Percentiles rank a stretch among this genome's conserved stretches.
phyloP scores from a whole-genome alignment of 2,888 invertebrate genomes.

The Leptopilina myrica region DNA sequence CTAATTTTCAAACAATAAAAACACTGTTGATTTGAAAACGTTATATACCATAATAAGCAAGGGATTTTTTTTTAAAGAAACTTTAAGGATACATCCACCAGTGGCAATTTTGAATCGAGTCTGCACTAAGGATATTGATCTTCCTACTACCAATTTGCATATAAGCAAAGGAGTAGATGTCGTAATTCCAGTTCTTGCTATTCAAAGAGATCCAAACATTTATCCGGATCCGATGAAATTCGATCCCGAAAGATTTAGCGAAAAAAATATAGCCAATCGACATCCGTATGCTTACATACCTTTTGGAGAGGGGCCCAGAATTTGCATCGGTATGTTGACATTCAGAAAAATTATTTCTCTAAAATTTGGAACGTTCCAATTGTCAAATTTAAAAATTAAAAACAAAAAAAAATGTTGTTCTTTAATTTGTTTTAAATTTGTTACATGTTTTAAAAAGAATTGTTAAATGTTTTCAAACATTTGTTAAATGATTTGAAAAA shows the following conservation, averaged over 20 bases:
- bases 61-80: constrained; percentile 60
- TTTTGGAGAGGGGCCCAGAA: constrained; percentile 69
- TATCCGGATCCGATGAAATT: constrained; percentile 78
- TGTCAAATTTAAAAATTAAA: too few species aligned
- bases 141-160: constrained; percentile 60
- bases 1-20: too few species aligned
- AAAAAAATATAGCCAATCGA: constrained; percentile 66
- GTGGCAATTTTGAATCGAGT: constrained; percentile 69
- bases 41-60: background rate
- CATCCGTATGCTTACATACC: constrained; percentile 67
- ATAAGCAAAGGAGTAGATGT: constrained; percentile 66
- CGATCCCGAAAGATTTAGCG: constrained; percentile 78
- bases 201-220: constrained; percentile 77
- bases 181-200: constrained; percentile 72
- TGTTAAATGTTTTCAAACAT: too few species aligned
- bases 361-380: too few species aligned
- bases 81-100: constrained; percentile 74
- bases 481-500: too few species aligned
- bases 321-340: constrained; percentile 66
- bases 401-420: too few species aligned
- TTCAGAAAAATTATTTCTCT: too few species aligned
- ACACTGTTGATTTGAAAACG: too few species aligned
- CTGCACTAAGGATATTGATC: constrained; percentile 68
- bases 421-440: too few species aligned
- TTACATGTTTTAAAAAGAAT: too few species aligned